A percentile compares a stretch with the other conserved stretches of the same genome.
Conservation (phyloP, 2,797 vertebrate genomes). For the Tapera naevia region DNA sequence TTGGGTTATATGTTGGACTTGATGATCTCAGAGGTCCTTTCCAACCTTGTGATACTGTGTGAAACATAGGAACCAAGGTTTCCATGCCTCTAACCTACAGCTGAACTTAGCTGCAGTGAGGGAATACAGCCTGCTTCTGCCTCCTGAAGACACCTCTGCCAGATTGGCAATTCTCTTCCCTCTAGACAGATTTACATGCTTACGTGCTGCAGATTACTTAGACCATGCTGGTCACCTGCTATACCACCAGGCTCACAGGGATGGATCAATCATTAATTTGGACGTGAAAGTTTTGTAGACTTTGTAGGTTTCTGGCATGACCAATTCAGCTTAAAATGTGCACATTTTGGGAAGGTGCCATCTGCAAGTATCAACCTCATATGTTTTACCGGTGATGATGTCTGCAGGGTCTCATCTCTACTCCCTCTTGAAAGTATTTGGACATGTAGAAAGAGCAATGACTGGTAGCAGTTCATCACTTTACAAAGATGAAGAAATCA, state of each 20-base stretch:
- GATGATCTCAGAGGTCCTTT: no score
- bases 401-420: not conserved
- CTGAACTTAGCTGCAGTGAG: not conserved
- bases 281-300: not conserved
- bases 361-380: not conserved
- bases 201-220: not conserved
- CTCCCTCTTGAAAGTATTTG: not conserved
- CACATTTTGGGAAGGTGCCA: not conserved
- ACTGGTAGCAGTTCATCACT: not conserved
- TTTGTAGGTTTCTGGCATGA: not conserved
- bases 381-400: fast-evolving
- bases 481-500: not conserved
- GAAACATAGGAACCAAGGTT: not conserved
- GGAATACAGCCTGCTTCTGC: not conserved
- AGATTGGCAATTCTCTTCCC: not conserved
- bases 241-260: not conserved
- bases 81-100: not conserved
- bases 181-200: not conserved
- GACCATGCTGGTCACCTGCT: not conserved
- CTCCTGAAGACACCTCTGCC: not conserved
- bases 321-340: not conserved
- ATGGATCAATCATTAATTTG: not conserved
- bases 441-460: not conserved
- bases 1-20: no score
- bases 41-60: no score